Evolutionary conservation across 2,888 invertebrate species (phyloP).

Genomic region (Drosophila nigritarsus): DNA sequence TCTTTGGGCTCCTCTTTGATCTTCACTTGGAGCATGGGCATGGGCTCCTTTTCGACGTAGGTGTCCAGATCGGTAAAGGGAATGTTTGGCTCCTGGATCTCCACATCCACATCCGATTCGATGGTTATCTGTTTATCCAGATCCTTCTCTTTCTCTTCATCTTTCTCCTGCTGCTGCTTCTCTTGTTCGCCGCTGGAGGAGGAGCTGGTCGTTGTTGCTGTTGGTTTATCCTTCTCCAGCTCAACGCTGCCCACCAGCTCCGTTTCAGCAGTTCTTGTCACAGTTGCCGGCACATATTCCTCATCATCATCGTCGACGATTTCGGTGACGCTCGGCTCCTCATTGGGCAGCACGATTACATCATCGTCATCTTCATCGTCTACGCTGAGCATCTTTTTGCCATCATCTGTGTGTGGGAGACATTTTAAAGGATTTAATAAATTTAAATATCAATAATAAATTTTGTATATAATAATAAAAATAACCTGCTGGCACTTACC

Average conservation of each 20-base stretch:
- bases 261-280: slow-evolving; percentile 40
- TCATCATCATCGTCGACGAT: slow-evolving; percentile 86
- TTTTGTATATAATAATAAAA: neutral
- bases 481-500: slow-evolving; percentile 26
- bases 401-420: slow-evolving; percentile 32
- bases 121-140: slow-evolving; percentile 49
- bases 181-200: slow-evolving; percentile 1
- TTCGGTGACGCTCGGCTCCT: slow-evolving; percentile 88
- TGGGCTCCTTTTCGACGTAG: slow-evolving; percentile 82
- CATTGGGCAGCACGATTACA: slow-evolving; percentile 89
- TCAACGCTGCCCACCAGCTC: slow-evolving; percentile 22
- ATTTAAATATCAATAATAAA: no score
- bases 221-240: slow-evolving; percentile 33
- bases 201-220: neutral
- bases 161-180: slow-evolving; percentile 12
- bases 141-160: slow-evolving; percentile 19
- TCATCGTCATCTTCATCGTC: slow-evolving; percentile 86
- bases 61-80: slow-evolving; percentile 85
- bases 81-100: slow-evolving; percentile 85
- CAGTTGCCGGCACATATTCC: slow-evolving; percentile 76
- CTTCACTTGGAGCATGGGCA: slow-evolving; percentile 86
- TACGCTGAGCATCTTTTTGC: slow-evolving; percentile 20
- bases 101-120: slow-evolving; percentile 85
- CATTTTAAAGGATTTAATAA: neutral
- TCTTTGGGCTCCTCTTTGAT: slow-evolving; percentile 91